Percentiles rank a stretch among this genome's conserved stretches.
These are phyloP conservation scores for Labeo catla DNA, from an alignment of 2,113 vertebrate species.

Conservation along the genomic window DNA sequence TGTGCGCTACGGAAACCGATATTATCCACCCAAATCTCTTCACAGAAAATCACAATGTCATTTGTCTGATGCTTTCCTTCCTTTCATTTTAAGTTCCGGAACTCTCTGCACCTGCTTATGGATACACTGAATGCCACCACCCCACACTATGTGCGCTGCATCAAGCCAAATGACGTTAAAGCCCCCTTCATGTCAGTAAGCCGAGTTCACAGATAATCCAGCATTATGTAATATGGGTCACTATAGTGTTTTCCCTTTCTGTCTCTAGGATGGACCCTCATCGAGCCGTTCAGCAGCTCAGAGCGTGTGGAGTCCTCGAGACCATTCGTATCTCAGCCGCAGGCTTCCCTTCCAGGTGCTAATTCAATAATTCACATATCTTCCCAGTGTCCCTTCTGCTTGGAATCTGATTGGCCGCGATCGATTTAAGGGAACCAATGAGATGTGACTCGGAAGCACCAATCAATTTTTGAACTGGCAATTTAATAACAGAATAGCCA, in stretches of 20 bases:
- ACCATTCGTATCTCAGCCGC: conserved; percentile 96
- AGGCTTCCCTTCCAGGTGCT: conserved; percentile 93
- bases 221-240: not conserved
- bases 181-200: conserved; percentile 88
- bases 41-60: not conserved
- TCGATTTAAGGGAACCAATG: not conserved
- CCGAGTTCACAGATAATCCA: not conserved
- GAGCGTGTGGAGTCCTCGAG: conserved; percentile 94
- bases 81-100: conserved; percentile 84
- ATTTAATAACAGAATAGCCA: not conserved
- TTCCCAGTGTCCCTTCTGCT: not conserved
- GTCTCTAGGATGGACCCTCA: conserved; percentile 86
- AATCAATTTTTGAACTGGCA: not conserved
- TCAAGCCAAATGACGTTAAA: conserved; percentile 95
- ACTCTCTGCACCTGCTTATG: conserved; percentile 94
- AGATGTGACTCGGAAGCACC: not conserved
- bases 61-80: not conserved
- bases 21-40: not conserved
- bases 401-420: not conserved
- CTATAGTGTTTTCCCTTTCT: not conserved
- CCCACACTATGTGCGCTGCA: conserved; percentile 96
- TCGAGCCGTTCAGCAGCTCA: conserved; percentile 91
- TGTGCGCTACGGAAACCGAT: not conserved
- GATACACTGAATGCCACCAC: conserved; percentile 93
- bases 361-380: not conserved